These are phyloP conservation scores for Parazoanthus atlanticus DNA, from an alignment of 92 coral and sea anemone species.

Conservation along the genomic window DNA sequence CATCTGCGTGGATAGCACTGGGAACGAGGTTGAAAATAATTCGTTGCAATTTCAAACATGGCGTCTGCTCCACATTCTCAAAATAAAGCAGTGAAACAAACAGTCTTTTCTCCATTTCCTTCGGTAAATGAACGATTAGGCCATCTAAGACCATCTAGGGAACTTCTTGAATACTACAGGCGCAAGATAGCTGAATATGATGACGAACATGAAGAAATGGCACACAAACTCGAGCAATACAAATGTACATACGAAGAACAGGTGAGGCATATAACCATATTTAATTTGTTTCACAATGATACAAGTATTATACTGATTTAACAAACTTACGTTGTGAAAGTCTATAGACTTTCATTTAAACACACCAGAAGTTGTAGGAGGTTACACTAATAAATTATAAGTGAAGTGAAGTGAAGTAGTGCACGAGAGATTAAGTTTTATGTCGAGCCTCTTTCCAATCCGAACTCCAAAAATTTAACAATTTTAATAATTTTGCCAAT, in stretches of 20 bases:
- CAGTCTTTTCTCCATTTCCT: conserved; percentile 79
- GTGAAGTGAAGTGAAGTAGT: no score
- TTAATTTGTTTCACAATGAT: no score
- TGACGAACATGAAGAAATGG: conserved; percentile 95
- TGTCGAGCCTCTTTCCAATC: no score
- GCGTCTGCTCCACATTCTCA: conserved; percentile 2
- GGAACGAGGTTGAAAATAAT: not conserved
- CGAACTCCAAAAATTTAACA: no score
- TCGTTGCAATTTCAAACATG: conserved; percentile 37
- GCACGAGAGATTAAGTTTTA: no score
- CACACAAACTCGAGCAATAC: conserved; percentile 85
- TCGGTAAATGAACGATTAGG: conserved; percentile 95
- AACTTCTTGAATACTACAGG: conserved; percentile 95
- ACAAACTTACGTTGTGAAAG: no score
- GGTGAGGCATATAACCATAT: conserved; percentile 57
- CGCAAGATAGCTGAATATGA: conserved; percentile 99
- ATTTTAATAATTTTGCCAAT: no score
- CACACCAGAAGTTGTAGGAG: no score
- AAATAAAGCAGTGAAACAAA: not conserved
- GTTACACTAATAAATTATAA: no score
- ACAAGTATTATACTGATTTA: no score
- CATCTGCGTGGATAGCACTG: not conserved
- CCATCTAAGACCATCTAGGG: conserved; percentile 94
- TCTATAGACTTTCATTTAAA: no score
- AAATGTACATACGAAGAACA: conserved; percentile 99